Conservation (phyloP, 2,888 invertebrate genomes). For the Meteorus cinctellus region DNA sequence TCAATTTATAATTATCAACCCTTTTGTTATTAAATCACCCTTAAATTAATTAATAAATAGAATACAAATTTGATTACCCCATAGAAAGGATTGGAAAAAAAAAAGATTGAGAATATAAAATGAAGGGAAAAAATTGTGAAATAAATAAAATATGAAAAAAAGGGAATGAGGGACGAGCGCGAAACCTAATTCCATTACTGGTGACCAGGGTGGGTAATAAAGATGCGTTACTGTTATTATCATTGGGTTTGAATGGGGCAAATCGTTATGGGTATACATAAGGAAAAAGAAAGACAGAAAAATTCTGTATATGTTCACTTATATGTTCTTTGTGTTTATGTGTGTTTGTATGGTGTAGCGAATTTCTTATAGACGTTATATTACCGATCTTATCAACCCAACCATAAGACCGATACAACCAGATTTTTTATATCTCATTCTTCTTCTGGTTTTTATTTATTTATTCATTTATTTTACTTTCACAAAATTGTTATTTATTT, state of each 20-base stretch:
- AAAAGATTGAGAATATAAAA: background rate
- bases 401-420: constrained; percentile 38
- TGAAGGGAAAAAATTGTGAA: background rate
- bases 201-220: constrained; percentile 52
- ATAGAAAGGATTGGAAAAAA: background rate
- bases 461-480: background rate
- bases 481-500: background rate
- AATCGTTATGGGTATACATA: background rate
- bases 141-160: constrained; percentile 12
- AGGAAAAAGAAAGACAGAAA: constrained; percentile 22
- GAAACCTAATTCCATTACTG: constrained; percentile 63
- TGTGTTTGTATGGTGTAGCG: constrained; percentile 27
- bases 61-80: background rate
- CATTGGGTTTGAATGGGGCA: constrained; percentile 42
- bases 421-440: constrained; percentile 40
- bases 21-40: background rate
- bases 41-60: background rate
- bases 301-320: background rate
- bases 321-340: background rate
- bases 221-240: constrained; percentile 62
- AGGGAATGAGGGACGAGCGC: constrained; percentile 9
- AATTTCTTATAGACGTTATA: constrained; percentile 46
- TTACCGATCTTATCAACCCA: constrained; percentile 50
- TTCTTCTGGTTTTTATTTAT: constrained; percentile 6
- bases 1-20: too few species aligned